Base-by-base conservation (phyloP, 2,113 vertebrate genomes). In the Sylvietta virens region DNA sequence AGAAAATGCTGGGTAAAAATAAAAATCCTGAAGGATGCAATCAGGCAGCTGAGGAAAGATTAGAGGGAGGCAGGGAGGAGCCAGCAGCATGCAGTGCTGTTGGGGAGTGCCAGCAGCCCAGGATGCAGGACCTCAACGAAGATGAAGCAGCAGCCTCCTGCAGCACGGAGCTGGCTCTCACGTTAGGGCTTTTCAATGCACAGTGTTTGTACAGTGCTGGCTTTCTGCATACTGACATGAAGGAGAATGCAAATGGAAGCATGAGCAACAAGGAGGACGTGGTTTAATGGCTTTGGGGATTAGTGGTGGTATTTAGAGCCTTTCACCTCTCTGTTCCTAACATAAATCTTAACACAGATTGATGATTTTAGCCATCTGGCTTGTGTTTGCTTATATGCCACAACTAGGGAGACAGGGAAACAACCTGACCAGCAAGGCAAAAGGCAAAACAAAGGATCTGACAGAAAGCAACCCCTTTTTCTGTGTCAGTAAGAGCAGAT, bases 201-300 rank as follows among this genome's bases (percentile, higher is more conserved):
- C 44, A 40, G 45, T 74, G 71, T 92, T 81, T 88, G 83, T n/a
- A 26, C 62, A 83, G 42, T 2, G 2, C 39, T 72, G 74, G 31
- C 20, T 92, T 22, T 69, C 60, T 0, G 0, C 15, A 0, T 37
- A 60, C 65, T 51, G 37, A 35, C n/a, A 8, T 26, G 80, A 89
- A 67, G 56, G 79, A 81, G 79, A 90, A 95, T 90, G 56, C 85
- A 88, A 94, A 94, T 53, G 86, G 85, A 86, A 94, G 74, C 0
- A 0, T 50, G 73, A 95, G 66, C 93, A 93, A 42, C 40, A 22
- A 90, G 88, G 79, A 83, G 28, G 72, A 51, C 65, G 84, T 2
- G 30, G 67, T 93, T 93, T 96, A 90, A 93, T 93, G 90, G 90
- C 93, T 94, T 81, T 92, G 76, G 69, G 90, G 76, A 86, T 93